Conservation (phyloP, 2,113 vertebrate genomes). For the Zosterops hypoxanthus region DNA sequence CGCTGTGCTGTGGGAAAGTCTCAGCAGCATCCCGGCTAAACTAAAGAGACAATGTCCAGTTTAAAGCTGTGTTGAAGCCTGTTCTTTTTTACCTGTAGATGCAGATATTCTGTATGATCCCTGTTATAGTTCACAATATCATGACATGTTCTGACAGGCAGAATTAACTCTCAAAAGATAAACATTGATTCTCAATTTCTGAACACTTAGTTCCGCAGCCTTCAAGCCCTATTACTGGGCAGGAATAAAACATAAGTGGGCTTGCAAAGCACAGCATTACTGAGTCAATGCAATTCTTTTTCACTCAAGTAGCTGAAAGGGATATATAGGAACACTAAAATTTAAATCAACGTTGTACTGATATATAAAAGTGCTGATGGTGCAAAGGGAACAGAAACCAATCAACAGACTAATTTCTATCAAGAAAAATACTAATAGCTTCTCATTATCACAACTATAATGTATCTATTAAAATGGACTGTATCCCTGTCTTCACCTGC, state of each 20-base stretch:
- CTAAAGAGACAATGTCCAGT: background rate
- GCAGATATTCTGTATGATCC: background rate
- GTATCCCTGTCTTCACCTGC: background rate
- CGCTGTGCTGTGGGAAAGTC: background rate
- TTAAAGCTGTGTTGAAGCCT: background rate
- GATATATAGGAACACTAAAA: background rate
- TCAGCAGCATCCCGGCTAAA: background rate
- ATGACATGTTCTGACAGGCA: background rate
- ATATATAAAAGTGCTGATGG: constrained; percentile 27
- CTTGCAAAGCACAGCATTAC: background rate
- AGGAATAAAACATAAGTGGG: background rate
- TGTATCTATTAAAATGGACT: background rate
- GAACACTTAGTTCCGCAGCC: background rate
- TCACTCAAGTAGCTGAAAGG: background rate
- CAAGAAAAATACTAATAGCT: constrained; percentile 45
- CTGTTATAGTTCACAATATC: background rate
- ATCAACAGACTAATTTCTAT: constrained; percentile 39
- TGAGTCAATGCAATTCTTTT: constrained; percentile 19
- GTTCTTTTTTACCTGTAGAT: background rate
- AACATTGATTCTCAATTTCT: background rate
- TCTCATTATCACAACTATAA: constrained; percentile 31
- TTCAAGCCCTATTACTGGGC: background rate
- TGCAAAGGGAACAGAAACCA: constrained; percentile 2
- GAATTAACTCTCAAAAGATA: background rate
- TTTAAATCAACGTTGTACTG: constrained; percentile 1